Conservation (phyloP, 1,140 invertebrate species). For the Ostrea edulis region DNA sequence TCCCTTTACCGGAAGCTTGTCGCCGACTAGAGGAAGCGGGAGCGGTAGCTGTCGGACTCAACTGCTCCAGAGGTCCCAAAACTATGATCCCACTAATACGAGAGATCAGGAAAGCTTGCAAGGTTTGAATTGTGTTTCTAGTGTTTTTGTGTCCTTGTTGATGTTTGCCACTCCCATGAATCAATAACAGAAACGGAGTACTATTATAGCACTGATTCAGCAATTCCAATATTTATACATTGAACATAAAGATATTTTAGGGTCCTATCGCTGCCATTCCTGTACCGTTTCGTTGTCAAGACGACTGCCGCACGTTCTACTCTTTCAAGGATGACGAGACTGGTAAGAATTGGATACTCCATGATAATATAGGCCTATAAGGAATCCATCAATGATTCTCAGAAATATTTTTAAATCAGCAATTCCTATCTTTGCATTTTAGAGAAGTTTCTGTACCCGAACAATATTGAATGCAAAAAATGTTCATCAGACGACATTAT, state of each 20-base stretch:
- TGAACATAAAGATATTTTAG: constrained; percentile 59
- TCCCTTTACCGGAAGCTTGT: constrained; percentile 67
- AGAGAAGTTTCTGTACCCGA: constrained; percentile 33
- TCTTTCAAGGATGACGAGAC: constrained; percentile 62
- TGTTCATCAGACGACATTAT: constrained; percentile 55
- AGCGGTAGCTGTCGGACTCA: constrained; percentile 74
- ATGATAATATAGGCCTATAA: not conserved
- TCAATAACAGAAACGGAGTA: too few relatives aligned
- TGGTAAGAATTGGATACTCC: constrained; percentile 50
- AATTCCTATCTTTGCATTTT: not conserved
- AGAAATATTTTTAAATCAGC: too few relatives aligned
- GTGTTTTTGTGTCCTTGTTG: not conserved
- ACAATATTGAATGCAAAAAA: constrained; percentile 40
- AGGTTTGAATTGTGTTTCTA: constrained; percentile 53
- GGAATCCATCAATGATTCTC: not conserved
- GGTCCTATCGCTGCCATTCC: constrained; percentile 71
- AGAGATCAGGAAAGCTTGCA: constrained; percentile 68
- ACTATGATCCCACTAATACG: constrained; percentile 72
- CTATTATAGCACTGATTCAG: too few relatives aligned
- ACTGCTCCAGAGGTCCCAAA: constrained; percentile 72
- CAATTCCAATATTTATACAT: not conserved
- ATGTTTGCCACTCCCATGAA: not conserved
- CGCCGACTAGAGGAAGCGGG: constrained; percentile 69
- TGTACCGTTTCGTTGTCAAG: constrained; percentile 64
- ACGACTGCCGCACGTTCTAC: constrained; percentile 59